Evolutionary conservation across 2,888 invertebrate species (phyloP).

Genomic region (Saturnia pavonia): DNA sequence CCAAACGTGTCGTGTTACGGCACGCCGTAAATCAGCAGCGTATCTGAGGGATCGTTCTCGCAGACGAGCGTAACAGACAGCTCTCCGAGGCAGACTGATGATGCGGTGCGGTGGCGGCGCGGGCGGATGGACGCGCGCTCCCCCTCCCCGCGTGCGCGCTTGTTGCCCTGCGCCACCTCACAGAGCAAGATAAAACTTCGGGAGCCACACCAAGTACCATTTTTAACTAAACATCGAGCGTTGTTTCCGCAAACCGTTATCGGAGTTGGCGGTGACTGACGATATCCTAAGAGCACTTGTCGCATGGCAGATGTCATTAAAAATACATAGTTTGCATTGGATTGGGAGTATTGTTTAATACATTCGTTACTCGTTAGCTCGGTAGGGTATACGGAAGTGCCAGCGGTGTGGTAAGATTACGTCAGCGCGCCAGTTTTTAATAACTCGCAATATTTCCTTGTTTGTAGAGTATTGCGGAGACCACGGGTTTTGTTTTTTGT

Average conservation of each 20-base stretch:
- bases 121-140: constrained; percentile 75
- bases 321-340: constrained; percentile 17
- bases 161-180: constrained; percentile 55
- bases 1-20: constrained; percentile 83
- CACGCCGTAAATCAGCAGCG: constrained; percentile 81
- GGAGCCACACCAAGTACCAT: constrained; percentile 74
- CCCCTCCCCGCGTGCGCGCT: constrained; percentile 50
- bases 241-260: constrained; percentile 73
- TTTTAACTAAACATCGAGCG: constrained; percentile 65
- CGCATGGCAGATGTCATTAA: constrained; percentile 28
- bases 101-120: constrained; percentile 74
- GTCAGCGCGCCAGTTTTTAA: constrained; percentile 78
- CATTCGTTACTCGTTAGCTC: constrained; percentile 44
- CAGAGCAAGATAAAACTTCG: constrained; percentile 77
- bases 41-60: constrained; percentile 79
- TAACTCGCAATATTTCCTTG: constrained; percentile 77
- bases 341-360: constrained; percentile 37
- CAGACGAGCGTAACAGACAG: constrained; percentile 75
- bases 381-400: constrained; percentile 76
- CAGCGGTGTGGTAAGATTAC: constrained; percentile 66
- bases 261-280: constrained; percentile 49
- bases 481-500: constrained; percentile 45
- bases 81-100: constrained; percentile 79
- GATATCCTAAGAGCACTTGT: constrained; percentile 42
- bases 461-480: constrained; percentile 59